Evolutionary conservation across 2,888 invertebrate species (phyloP), one percentile per base, ranked within the genome.

Genomic region (Drosophila histrio): DNA sequence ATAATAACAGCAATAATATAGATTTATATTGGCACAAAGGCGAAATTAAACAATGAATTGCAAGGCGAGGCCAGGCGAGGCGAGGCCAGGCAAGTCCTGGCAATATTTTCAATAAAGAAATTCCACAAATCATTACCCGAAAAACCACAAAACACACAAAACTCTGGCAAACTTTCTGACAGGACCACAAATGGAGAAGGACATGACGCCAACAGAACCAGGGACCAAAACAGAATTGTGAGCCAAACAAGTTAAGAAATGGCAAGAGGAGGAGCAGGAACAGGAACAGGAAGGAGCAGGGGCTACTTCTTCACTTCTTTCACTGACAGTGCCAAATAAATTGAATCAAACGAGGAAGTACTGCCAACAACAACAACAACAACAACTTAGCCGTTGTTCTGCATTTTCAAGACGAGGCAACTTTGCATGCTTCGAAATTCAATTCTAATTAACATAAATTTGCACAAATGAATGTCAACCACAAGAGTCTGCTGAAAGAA

Each of bases 361-460:
- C 53, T 34, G 53, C 54, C 68, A 58, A 50, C 44, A 43, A 34
- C 47, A 41, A 22, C 24, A 60, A 36, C 38, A 24, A 17, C 41
- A 56, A 24, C 46, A 54, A n/a, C 30, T 19, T 6, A 21, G 15
- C n/a, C n/a, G 15, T 21, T 39, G 57, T 36, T 36, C 41, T 60
- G 39, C 60, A 60, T 66, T 64, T 63, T 49, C 43, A 54, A 62
- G 53, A 61, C 15, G 72, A 47, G 47, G 50, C 52, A 74, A 79
- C 72, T 84, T 82, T 87, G 84, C 80, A 78, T 82, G 74, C 80
- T 72, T 82, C 77, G 78, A 85, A 87, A 85, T 86, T 87, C 85
- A 83, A 85, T 87, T 86, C 83, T 87, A 87, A 85, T 85, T 85
- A 85, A 87, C 85, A 85, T 85, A 85, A 85, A 85, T 85, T 85